Conservation (phyloP, 2,113 vertebrate species). For the Origma solitaria region DNA sequence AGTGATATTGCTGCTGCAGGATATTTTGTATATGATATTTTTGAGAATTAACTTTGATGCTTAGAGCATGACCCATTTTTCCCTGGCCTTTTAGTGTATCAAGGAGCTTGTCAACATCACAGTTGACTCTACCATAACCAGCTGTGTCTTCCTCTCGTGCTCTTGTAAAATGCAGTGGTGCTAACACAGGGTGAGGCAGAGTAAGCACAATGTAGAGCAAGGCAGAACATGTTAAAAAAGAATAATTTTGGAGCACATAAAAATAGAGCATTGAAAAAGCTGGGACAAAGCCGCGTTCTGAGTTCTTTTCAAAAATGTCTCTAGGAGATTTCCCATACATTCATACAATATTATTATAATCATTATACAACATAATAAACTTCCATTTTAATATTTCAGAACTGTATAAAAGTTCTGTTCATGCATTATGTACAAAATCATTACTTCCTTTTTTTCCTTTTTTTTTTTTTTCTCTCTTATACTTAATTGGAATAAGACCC, state of each 20-base stretch:
- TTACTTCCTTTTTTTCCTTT: too few species aligned
- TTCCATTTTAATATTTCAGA: background rate
- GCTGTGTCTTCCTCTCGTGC: background rate
- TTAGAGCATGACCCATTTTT: background rate
- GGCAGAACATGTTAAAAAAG: background rate
- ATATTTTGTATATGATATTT: background rate
- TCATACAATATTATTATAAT: background rate
- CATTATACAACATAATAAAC: background rate
- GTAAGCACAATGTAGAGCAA: background rate
- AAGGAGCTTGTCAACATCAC: background rate
- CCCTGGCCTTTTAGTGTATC: background rate
- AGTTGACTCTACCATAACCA: background rate
- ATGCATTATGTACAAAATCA: background rate
- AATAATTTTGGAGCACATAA: background rate
- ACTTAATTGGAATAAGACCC: background rate
- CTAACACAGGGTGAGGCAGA: background rate
- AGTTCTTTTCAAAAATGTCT: background rate
- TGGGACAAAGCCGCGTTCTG: background rate
- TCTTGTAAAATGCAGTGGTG: background rate
- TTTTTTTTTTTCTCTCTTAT: background rate
- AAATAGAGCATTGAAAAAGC: background rate
- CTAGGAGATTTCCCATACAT: background rate
- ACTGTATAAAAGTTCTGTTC: background rate
- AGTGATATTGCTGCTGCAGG: background rate
- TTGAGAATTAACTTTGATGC: background rate